Evolutionary conservation across 2,888 invertebrate genomes (phyloP), one percentile per base, ranked within the genome.

Genomic region (Apocheima hispidaria): DNA sequence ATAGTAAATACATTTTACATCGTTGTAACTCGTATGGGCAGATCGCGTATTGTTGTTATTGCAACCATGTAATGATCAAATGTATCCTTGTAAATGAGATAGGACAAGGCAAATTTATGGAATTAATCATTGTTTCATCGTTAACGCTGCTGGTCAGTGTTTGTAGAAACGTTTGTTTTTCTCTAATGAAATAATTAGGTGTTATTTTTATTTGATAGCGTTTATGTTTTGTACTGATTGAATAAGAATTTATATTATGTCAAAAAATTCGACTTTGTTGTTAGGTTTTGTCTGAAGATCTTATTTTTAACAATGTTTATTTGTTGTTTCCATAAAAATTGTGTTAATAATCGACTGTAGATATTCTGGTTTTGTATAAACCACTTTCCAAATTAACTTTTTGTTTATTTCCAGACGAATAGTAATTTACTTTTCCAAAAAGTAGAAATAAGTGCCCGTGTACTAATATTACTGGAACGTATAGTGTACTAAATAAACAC

Each of bases 141-240:
- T 16, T 16, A 20, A 2, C 18, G 20, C 49, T 49, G 57, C 41
- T 26, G 50, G 57, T 18, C 57, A 28, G 43, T 57, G 26, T 16
- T 33, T 56, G 20, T 49, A 14, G 4, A 35, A 4, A 18, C 20
- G 10, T 12, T 30, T 28, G n/a, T 40, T 52, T 20, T 44, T 26
- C 10, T n/a, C n/a, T 23, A 23, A 41, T n/a, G 9, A 44, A 7
- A 14, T 16, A 16, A 44, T 44, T 44, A 26, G 26, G 43, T 26
- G 26, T 26, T 44, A n/a, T 23, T 10, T 12, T 41, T 14, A 26
- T 44, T 44, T 26, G 26, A 43, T 43, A 43, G 9, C 7, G 5
- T 40, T 36, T 44, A 10, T 41, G 21, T 26, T 44, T 44, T 44
- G 7, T 28, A 44, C 9, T 44, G 2, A 14, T 43, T 14, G 23